A percentile compares a stretch with the other conserved stretches of the same genome.
Evolutionary conservation across 2,797 vertebrate species (phyloP).

Genomic region (Champsocephalus esox): DNA sequence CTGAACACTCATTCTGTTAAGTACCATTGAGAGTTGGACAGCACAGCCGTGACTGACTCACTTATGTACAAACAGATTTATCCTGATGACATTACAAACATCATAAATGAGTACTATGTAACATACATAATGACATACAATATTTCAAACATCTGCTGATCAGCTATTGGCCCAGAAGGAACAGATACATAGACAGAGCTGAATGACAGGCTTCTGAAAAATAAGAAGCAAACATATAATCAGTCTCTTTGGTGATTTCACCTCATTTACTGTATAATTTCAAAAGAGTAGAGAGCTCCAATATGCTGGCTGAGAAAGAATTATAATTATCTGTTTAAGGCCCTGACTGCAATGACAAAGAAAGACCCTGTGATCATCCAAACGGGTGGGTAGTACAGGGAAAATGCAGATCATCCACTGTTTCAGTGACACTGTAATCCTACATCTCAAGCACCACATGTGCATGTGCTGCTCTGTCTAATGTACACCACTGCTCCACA

Average conservation of each 20-base stretch:
- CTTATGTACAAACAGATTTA: conserved; percentile 50
- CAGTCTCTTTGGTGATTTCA: conserved; percentile 74
- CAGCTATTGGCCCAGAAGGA: conserved; percentile 61
- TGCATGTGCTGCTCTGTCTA: conserved; percentile 20
- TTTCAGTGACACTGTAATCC: conserved; percentile 10
- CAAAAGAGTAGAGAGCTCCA: conserved; percentile 38
- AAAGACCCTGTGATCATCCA: conserved; percentile 53
- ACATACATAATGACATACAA: conserved; percentile 71
- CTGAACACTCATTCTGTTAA: conserved; percentile 49
- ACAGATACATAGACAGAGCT: conserved; percentile 72
- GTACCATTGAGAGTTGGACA: conserved; percentile 70
- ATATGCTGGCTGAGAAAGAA: conserved; percentile 34
- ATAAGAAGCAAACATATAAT: conserved; percentile 86
- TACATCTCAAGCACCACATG: not conserved
- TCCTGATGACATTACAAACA: conserved; percentile 71
- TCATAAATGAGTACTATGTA: conserved; percentile 70
- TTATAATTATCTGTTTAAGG: conserved; percentile 51
- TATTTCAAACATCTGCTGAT: conserved; percentile 64
- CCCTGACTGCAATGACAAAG: conserved; percentile 31
- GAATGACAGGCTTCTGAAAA: conserved; percentile 86
- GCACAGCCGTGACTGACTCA: conserved; percentile 53
- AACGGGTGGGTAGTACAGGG: conserved; percentile 24
- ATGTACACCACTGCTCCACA: conserved; percentile 45
- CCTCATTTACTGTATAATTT: conserved; percentile 59
- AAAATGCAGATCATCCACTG: conserved; percentile 4